phyloP scores from a whole-genome alignment of 2,888 invertebrate genomes.

The Andrena hattorfiana region DNA sequence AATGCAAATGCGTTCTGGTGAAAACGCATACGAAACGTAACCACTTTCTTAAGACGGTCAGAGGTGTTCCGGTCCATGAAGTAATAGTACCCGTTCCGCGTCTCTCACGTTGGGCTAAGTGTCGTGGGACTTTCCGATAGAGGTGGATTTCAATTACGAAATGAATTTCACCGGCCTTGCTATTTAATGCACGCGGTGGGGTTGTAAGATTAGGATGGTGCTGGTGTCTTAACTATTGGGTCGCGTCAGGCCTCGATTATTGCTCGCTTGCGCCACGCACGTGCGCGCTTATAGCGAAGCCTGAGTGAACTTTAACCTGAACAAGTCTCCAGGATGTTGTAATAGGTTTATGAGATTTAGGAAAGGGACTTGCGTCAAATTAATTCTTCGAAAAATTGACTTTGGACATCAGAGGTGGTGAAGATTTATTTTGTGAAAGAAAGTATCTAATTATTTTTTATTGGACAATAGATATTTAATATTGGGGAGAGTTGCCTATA shows the following conservation, averaged over 20 bases:
- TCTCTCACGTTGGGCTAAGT: conserved; percentile 2
- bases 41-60: conserved; percentile 40
- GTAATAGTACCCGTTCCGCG: conserved; percentile 18
- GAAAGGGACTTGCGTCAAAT: too few species aligned
- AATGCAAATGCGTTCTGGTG: conserved; percentile 47
- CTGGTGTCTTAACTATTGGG: not conserved
- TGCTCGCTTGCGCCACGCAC: too few species aligned
- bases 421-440: too few species aligned
- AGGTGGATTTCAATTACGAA: conserved; percentile 17
- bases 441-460: too few species aligned
- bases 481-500: too few species aligned
- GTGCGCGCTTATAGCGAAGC: too few species aligned
- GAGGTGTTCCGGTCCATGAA: conserved; percentile 23
- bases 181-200: not conserved
- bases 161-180: conserved; percentile 13
- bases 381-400: too few species aligned
- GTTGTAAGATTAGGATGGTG: not conserved
- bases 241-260: not conserved
- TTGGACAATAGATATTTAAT: too few species aligned
- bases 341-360: too few species aligned
- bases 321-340: too few species aligned
- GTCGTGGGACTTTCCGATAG: conserved; percentile 6
- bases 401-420: too few species aligned
- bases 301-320: too few species aligned
- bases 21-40: conserved; percentile 50